A percentile compares a stretch with the other conserved stretches of the same genome.
Conservation (phyloP, 2,888 invertebrate species). For the Phyllotreta cruciferae region DNA sequence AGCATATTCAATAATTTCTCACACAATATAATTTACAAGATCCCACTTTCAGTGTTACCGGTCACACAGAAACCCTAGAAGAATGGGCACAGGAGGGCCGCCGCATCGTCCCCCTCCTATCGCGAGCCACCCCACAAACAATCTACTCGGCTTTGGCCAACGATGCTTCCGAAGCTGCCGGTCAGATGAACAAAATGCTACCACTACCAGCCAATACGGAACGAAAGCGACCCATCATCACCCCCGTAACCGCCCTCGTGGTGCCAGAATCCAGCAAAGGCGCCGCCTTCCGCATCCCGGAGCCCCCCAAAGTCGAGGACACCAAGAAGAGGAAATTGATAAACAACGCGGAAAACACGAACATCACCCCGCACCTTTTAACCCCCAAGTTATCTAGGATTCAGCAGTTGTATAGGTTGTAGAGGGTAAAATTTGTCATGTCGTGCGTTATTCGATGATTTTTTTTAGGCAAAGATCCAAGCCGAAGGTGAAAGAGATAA, state of each 20-base stretch:
- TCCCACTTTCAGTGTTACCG: constrained; percentile 64
- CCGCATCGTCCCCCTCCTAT: constrained; percentile 81
- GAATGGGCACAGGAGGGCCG: constrained; percentile 90
- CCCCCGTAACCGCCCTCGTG: constrained; percentile 22
- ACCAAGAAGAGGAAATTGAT: constrained; percentile 56
- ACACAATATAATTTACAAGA: not conserved
- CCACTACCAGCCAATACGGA: constrained; percentile 62
- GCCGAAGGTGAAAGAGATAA: constrained; percentile 39
- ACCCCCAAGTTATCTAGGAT: constrained; percentile 57
- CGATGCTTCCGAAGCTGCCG: constrained; percentile 72
- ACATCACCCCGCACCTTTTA: constrained; percentile 56
- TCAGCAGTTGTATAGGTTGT: constrained; percentile 59
- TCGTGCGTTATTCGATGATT: no score
- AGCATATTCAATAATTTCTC: constrained; percentile 57
- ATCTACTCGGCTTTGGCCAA: constrained; percentile 85
- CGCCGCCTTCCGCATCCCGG: constrained; percentile 53
- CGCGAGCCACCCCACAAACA: constrained; percentile 84
- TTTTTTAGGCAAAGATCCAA: constrained; percentile 44
- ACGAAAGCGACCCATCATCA: constrained; percentile 52
- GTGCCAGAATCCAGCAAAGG: constrained; percentile 42
- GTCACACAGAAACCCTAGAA: constrained; percentile 70
- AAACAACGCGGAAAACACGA: constrained; percentile 52
- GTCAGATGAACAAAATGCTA: constrained; percentile 69
- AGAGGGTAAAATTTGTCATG: no score
- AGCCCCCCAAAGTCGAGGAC: constrained; percentile 56